Conservation (phyloP, 2,797 vertebrate genomes). For the Sebastes vulpes region DNA sequence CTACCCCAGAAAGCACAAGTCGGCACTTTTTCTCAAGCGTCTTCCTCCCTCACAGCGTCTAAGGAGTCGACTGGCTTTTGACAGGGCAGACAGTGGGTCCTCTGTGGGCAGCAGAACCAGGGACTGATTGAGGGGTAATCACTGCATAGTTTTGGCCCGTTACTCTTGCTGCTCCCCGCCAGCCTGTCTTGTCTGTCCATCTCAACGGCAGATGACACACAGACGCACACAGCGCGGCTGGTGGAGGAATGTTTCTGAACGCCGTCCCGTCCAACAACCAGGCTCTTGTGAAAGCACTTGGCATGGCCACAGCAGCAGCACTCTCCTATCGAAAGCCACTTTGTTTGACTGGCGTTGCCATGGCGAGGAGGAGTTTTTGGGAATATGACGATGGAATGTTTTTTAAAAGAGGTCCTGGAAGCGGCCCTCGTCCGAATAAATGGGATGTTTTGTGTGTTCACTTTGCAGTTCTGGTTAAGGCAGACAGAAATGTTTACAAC, state of each 20-base stretch:
- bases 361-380: slow-evolving; percentile 37
- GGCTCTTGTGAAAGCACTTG: slow-evolving; percentile 52
- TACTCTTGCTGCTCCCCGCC: slow-evolving; percentile 44
- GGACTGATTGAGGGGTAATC: slow-evolving; percentile 65
- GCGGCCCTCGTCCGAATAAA: background rate
- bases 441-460: slow-evolving; percentile 21
- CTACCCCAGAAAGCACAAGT: slow-evolving; percentile 8
- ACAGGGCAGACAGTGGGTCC: slow-evolving; percentile 57
- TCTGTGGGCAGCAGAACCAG: slow-evolving; percentile 52
- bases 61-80: slow-evolving; percentile 8
- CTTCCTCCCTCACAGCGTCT: slow-evolving; percentile 6
- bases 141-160: slow-evolving; percentile 60
- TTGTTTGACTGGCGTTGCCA: slow-evolving; percentile 65
- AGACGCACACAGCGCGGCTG: slow-evolving; percentile 43
- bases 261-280: slow-evolving; percentile 13
- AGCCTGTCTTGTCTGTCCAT: slow-evolving; percentile 57
- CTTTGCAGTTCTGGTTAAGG: background rate
- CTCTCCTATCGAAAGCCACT: slow-evolving; percentile 58
- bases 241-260: slow-evolving; percentile 48
- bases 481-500: background rate
- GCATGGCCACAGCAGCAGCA: slow-evolving; percentile 6
- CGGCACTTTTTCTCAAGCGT: slow-evolving; percentile 23
- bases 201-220: slow-evolving; percentile 62
- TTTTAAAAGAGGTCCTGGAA: slow-evolving; percentile 21
- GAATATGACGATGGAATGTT: slow-evolving; percentile 56